Conservation (phyloP, 30 jellyfish, hydroid and myxozoan genomes). For the Turritopsis rubra region DNA sequence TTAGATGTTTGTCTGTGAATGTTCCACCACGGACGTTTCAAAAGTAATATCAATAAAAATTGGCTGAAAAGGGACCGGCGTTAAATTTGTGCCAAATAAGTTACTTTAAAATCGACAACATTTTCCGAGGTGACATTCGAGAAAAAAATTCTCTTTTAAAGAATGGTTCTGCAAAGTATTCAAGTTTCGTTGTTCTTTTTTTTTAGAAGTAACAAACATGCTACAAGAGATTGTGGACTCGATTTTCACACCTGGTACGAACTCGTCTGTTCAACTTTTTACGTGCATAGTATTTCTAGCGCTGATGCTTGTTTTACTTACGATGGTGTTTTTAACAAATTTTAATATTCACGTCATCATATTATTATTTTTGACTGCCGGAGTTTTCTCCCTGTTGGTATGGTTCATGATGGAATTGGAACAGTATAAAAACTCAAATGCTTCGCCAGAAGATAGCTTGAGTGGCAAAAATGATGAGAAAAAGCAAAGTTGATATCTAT, state of each 20-base stretch:
- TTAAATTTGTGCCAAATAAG: too few relatives aligned
- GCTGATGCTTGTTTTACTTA: slow-evolving; percentile 10
- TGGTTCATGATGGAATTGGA: slow-evolving; percentile 38
- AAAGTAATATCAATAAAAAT: too few relatives aligned
- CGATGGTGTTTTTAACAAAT: slow-evolving; percentile 16
- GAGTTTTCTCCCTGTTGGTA: slow-evolving; percentile 27
- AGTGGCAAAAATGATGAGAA: background rate
- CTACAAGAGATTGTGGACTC: slow-evolving; percentile 38
- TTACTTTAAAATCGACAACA: too few relatives aligned
- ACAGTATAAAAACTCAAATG: slow-evolving; percentile 1
- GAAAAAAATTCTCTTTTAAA: too few relatives aligned
- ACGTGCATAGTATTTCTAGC: slow-evolving; percentile 24
- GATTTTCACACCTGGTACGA: slow-evolving; percentile 30
- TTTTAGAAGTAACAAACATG: slow-evolving; percentile 3
- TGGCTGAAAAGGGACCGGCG: too few relatives aligned
- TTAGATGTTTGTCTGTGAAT: too few relatives aligned
- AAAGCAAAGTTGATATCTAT: background rate
- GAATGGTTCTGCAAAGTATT: too few relatives aligned
- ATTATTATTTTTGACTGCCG: slow-evolving; percentile 28
- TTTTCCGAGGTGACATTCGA: background rate
- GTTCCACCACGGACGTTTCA: too few relatives aligned
- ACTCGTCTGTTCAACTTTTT: slow-evolving; percentile 24
- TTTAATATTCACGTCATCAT: slow-evolving; percentile 29
- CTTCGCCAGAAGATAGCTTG: background rate
- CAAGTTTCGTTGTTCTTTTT: too few relatives aligned